Percentiles rank a stretch among this genome's conserved stretches.
phyloP scores from a whole-genome alignment of 2,113 vertebrate genomes.

The Cebus imitator region DNA sequence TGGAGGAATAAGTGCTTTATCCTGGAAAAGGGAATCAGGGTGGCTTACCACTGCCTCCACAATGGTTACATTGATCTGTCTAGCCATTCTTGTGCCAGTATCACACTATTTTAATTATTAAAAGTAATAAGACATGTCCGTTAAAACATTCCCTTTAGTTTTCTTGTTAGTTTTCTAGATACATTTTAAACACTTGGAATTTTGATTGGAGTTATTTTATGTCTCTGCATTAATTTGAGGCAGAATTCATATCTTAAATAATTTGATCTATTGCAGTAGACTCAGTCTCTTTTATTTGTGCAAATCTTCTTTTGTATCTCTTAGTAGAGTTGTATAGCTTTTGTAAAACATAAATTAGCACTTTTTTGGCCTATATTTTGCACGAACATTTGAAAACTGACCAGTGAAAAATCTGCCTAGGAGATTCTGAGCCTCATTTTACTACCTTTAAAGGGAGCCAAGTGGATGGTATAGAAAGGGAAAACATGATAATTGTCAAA shows the following conservation, averaged over 20 bases:
- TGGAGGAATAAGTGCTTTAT: not conserved
- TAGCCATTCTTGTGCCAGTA: not conserved
- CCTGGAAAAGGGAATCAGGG: not conserved
- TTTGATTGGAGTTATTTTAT: not conserved
- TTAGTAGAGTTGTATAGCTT: not conserved
- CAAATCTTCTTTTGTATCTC: not conserved
- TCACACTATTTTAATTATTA: not conserved
- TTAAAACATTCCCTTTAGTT: not conserved
- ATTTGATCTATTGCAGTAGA: not conserved
- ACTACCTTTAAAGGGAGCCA: not conserved
- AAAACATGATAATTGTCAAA: slow-evolving; percentile 19
- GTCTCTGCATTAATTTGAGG: slow-evolving; percentile 30
- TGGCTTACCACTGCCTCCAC: rapidly evolving
- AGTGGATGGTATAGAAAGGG: not conserved
- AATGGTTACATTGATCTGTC: rapidly evolving
- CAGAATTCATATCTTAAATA: not conserved
- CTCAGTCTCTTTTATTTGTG: not conserved
- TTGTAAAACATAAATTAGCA: not conserved
- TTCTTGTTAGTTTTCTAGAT: not conserved
- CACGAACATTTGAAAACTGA: not conserved
- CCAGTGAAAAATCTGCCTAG: not conserved
- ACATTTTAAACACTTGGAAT: not conserved
- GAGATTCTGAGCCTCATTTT: not conserved
- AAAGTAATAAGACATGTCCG: not conserved
- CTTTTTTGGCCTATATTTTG: not conserved